These are phyloP conservation scores for Thymelicus lineola DNA, from an alignment of 2,888 invertebrate species.

Conservation along the genomic window DNA sequence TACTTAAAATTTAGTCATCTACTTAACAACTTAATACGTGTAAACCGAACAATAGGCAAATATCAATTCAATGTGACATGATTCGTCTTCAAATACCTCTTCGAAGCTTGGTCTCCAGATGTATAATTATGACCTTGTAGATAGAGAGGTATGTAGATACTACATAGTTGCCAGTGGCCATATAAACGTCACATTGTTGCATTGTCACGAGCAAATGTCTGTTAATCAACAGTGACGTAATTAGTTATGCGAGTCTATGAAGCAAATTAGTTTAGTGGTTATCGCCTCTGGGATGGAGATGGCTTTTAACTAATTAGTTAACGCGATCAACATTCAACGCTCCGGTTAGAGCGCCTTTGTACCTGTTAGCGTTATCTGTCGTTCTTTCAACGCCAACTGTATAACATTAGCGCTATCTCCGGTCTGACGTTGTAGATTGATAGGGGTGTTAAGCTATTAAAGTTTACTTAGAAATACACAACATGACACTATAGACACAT, in stretches of 20 bases:
- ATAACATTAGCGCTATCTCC: not conserved
- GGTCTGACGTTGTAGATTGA: not conserved
- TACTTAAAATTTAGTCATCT: too few relatives aligned
- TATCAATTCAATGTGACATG: too few relatives aligned
- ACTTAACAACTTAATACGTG: too few relatives aligned
- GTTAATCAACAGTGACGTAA: conserved; percentile 24
- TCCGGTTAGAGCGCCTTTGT: conserved; percentile 16
- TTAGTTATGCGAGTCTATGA: conserved; percentile 29
- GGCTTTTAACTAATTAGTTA: conserved; percentile 36
- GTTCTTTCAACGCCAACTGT: conserved; percentile 2
- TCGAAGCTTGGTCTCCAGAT: too few relatives aligned
- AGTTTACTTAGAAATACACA: not conserved
- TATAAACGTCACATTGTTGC: not conserved
- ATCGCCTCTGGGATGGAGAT: conserved; percentile 21
- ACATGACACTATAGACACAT: not conserved
- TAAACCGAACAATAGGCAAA: too few relatives aligned
- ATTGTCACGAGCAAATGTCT: not conserved
- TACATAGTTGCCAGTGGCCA: too few relatives aligned
- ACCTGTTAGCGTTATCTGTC: conserved; percentile 6
- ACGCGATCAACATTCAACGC: conserved; percentile 34
- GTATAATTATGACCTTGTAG: too few relatives aligned
- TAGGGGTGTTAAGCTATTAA: not conserved
- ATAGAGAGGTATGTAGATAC: too few relatives aligned
- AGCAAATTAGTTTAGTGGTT: conserved; percentile 34
- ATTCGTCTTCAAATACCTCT: too few relatives aligned